Evolutionary conservation across 2,113 vertebrate genomes (phyloP), one percentile per base, ranked within the genome.

Genomic region (Ptychochromis oligacanthus): DNA sequence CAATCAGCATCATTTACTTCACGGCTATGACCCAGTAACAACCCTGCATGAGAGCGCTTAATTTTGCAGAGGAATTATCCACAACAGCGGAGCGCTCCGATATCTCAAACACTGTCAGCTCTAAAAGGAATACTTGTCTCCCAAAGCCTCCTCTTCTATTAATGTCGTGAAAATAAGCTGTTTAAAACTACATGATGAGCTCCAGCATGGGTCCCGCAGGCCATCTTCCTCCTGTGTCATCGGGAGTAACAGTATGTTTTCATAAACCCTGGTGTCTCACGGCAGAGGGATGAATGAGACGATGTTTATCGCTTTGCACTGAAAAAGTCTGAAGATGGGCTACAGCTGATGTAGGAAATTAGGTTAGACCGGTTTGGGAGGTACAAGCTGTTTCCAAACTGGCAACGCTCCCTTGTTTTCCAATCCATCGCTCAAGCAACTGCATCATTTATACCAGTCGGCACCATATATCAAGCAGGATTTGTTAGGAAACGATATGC

Each of bases 401-500:
- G 28, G 2, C 40, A 4, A 20, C 24, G 65, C 65, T 52, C 49
- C 18, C 38, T 26, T 5, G 13, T 58, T 46, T 75, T 61, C 31
- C 6, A 52, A 14, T 34, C 60, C 61, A 75, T 64, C 36, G 67
- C 52, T 77, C 52, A 49, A 72, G 22, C 59, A 59, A 49, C 46
- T 34, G 82, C 80, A 81, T 55, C 79, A 84, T 84, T 86, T 10
- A 75, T 64, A 40, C 58, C 56, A 49, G 65, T 49, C 77, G 56
- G 79, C 79, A 75, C 85, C 81, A 56, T 81, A 74, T 43, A 83
- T 89, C 82, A 85, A 80, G 76, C 17, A 4, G 80, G 24, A 79
- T 81, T 52, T 72, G 62, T 77, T 12, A 78, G 57, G 58, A 58
- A 65, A 22, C 8, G 64, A 82, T 79, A 84, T 80, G 79, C 87